Base-by-base conservation (phyloP, 2,113 vertebrate genomes). In the Madoqua kirkii region DNA sequence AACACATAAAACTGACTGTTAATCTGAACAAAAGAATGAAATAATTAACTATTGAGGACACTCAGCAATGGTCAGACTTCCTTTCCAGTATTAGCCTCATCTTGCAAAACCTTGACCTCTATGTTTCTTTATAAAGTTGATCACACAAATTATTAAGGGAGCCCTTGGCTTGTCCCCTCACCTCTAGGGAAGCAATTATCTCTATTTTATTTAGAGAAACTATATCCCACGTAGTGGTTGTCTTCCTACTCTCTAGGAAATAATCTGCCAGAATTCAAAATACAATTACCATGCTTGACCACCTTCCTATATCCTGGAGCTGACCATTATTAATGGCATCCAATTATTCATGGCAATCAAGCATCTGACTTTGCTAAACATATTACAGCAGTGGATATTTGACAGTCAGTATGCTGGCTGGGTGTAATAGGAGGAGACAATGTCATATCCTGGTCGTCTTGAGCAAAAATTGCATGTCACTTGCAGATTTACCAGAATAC, bases 251-350 rank as follows among this genome's bases (percentile, higher is more conserved):
- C 92, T 95, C 55, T 67, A 84, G 94, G 92, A 98, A 95, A 96
- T 91, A 92, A 95, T 97, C 86, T 96, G 81, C 60, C 83, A 48
- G 96, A 98, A 97, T 97, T 96, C 94, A 97, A 97, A 97, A 91
- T 87, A 94, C 78, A 96, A 91, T 97, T 96, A 96, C 40, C 57
- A 98, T 0, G 48, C 96, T 95, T 96, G 91, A 93, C 85, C 59
- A 93, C 94, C 84, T 97, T 95, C 74, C 79, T 95, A 15, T 93
- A 67, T 96, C 91, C 94, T 93, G 87, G 78, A 96, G 87, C 89
- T 96, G 96, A 96, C 93, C 95, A 74, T 95, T 97, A 97, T 97
- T 98, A 98, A 97, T 97, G 97, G 78, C 40, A 89, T 98, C 89
- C 95, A 97, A 95, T 97, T 97, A 97, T 95, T 98, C 91, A 95